Evolutionary conservation across 2,888 invertebrate species (phyloP), one percentile per base, ranked within the genome.

Genomic region (Poecilus cupreus): DNA sequence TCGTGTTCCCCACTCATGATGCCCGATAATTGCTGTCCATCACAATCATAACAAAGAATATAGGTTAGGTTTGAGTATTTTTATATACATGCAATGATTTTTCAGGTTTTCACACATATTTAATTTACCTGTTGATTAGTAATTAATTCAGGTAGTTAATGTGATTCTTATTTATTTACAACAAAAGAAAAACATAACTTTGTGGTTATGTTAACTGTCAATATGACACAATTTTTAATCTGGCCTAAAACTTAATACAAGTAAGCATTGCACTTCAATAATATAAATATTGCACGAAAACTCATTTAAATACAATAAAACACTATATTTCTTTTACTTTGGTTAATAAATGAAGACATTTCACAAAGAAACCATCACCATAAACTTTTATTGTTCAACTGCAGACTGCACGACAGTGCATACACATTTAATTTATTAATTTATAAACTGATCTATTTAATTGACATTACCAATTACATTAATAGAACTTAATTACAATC

Each of bases 31-130:
- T 32, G 20, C 70, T 70, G 32, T 5, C 11, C 43, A 39, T 70
- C 22, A 22, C 6, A n/a, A 64, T 72, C 70, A 70, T 32, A 70
- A 70, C 70, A 70, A 70, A 37, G 20, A 37, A 18, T 39, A 13
- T 43, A 74, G 74, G 74, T 74, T 74, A 74, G 20, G 26, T 6
- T 60, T 13, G 3, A 10, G n/a, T 43, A 43, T n/a, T 64, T 49
- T 39, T 43, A 0, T 16, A 49, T 22, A 18, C n/a, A 39, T 70
- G 10, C 16, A 37, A 39, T 39, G 16, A 39, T 39, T 26, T 26
- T 11, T 18, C 22, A 13, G 24, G 24, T 11, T 60, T 26, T 18
- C n/a, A 8, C n/a, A 1, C 11, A 26, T 26, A 26, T 26, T 60
- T 60, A 60, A 11, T 22, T 60, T 60, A 60, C 54, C 54, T 13